A percentile compares a stretch with the other conserved stretches of the same genome.
Conservation (phyloP, 2,888 invertebrate species). For the Gastrophysa polygoni region DNA sequence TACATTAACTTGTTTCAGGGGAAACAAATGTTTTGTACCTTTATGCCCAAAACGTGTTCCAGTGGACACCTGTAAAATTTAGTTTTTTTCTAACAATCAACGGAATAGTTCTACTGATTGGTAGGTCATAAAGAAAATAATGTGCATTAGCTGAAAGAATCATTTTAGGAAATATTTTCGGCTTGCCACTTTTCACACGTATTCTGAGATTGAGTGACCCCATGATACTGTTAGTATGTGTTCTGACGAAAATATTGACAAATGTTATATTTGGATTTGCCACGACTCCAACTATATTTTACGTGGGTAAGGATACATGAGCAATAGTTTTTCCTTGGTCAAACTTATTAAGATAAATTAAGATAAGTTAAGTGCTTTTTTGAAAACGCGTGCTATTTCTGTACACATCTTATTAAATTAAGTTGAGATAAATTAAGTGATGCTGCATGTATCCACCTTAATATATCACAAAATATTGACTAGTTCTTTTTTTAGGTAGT, state of each 20-base stretch:
- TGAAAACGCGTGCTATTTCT: too few species aligned
- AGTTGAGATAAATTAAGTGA: too few species aligned
- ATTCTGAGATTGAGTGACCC: constrained; percentile 53
- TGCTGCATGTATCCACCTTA: too few species aligned
- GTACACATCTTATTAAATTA: too few species aligned
- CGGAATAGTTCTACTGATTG: constrained; percentile 62
- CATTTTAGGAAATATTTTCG: constrained; percentile 46
- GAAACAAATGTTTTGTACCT: constrained; percentile 66
- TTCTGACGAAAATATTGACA: constrained; percentile 55
- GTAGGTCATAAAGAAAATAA: constrained; percentile 54
- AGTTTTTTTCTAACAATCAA: constrained; percentile 65
- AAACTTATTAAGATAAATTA: not conserved
- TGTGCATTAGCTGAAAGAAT: too few species aligned
- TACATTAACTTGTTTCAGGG: constrained; percentile 64
- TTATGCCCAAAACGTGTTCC: constrained; percentile 65
- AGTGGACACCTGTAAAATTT: constrained; percentile 67
- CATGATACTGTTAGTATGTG: constrained; percentile 53
- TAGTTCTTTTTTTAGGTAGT: constrained; percentile 35
- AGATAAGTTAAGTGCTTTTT: too few species aligned
- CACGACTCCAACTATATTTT: constrained; percentile 49
- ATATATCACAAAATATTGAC: not conserved
- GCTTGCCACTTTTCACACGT: constrained; percentile 50
- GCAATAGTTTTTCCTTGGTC: not conserved
- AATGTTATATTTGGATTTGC: constrained; percentile 54
- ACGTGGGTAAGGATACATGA: constrained; percentile 55